phyloP scores from a whole-genome alignment of 2,113 vertebrate species.

The Passer montanus region DNA sequence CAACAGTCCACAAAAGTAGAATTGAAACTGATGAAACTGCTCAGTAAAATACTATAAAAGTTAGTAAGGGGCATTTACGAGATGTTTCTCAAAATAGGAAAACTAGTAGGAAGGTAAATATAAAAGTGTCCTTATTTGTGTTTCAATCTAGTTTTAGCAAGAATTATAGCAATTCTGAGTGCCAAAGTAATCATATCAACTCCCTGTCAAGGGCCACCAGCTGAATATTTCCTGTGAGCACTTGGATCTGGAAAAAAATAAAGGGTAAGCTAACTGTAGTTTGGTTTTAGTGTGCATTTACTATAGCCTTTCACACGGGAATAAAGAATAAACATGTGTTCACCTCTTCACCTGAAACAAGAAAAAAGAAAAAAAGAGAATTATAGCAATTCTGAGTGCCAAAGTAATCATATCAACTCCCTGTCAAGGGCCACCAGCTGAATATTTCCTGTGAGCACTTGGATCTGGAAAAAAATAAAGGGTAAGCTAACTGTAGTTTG shows the following conservation, averaged over 20 bases:
- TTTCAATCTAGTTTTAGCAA: background rate
- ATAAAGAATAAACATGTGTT: background rate
- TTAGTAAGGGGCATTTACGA: background rate
- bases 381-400: background rate
- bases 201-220: background rate
- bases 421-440: background rate
- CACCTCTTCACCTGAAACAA: background rate
- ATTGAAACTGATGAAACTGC: background rate
- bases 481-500: background rate
- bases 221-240: background rate
- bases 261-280: background rate
- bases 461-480: background rate
- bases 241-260: background rate
- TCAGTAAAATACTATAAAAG: background rate
- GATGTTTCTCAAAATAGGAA: background rate
- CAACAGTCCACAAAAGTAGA: background rate
- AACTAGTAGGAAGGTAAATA: background rate
- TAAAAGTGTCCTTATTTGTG: background rate
- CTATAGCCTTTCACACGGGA: background rate
- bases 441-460: background rate
- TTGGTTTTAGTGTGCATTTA: background rate
- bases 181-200: background rate
- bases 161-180: background rate
- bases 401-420: background rate
- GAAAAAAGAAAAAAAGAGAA: background rate